Conservation (phyloP, 2,113 vertebrate species). For the Sorex fumeus region DNA sequence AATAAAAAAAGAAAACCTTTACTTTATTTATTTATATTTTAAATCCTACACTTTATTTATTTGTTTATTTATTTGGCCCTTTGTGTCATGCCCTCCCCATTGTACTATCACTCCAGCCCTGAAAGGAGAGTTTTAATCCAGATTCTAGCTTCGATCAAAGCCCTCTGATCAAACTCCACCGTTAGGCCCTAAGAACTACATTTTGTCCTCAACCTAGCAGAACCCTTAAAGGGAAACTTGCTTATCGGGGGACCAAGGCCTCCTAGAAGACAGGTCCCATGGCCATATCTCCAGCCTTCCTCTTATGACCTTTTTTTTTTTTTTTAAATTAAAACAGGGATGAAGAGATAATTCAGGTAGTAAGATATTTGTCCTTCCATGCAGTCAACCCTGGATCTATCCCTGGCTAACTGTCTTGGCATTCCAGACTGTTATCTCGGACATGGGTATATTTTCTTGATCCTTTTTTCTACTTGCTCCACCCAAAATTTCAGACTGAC, state of each 20-base stretch:
- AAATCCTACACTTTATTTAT: too few species aligned
- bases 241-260: not conserved
- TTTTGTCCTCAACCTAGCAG: not conserved
- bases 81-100: too few species aligned
- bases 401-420: not conserved
- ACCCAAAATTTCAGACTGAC: not conserved
- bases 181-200: not conserved
- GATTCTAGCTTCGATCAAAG: slow-evolving; percentile 23
- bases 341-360: too few species aligned
- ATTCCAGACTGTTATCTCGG: slow-evolving; percentile 10
- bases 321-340: too few species aligned
- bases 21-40: too few species aligned
- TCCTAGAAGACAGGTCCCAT: not conserved
- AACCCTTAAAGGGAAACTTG: too few species aligned
- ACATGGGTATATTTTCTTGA: not conserved
- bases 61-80: too few species aligned
- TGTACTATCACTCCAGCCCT: too few species aligned
- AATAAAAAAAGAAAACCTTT: not conserved
- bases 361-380: too few species aligned
- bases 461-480: not conserved
- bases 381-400: too few species aligned
- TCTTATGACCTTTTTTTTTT: not conserved
- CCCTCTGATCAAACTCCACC: not conserved
- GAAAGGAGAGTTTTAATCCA: not conserved
- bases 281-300: not conserved